Base-by-base conservation (phyloP, 2,888 invertebrate genomes). In the Steromphala cineraria region DNA sequence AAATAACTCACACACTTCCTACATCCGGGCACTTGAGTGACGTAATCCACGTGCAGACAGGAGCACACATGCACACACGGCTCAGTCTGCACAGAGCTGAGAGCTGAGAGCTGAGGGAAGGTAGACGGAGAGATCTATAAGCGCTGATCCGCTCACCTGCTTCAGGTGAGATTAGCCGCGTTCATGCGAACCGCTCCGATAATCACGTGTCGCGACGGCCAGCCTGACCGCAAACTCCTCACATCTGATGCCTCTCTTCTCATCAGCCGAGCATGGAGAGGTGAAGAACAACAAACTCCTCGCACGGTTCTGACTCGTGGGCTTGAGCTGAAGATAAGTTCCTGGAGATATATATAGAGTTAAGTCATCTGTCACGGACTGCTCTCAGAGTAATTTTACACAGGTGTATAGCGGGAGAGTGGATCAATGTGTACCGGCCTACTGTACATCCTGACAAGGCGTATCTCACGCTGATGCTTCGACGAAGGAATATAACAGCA, bases 41-140 rank as follows among this genome's bases (percentile, higher is more conserved):
- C 62, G 62, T 62, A 62, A 62, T 62, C 62, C 62, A 62, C 62
- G 62, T 62, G 62, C 62, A 62, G 62, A 28, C 62, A 62, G 28
- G 28, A 62, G 62, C 62, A 62, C 62, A 28, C 62, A 28, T 28
- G 62, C 62, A 62, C 62, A 62, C 62, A 62, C 28, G 24, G 28
- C 62, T 62, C 62, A 15, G 28, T 15, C 62, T 17, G 28, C 8
- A 62, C 62, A 28, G 62, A 62, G 62, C 15, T 62, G 62, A 24
- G 62, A 24, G 62, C 62, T 24, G 62, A 24, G 10, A 28, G 62
- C 10, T 1, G 62, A 13, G 5, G 13, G 21, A 24, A 28, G 62
- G 4, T 13, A 28, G 10, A 15, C 15, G 15, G 21, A 28, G 62
- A 28, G 24, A 28, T 62, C 24, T 28, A 28, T 28, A 46, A 0